A percentile compares a stretch with the other conserved stretches of the same genome.
Evolutionary conservation across 2,888 invertebrate species (phyloP).

Genomic region (Leptinotarsa rubiginosa): DNA sequence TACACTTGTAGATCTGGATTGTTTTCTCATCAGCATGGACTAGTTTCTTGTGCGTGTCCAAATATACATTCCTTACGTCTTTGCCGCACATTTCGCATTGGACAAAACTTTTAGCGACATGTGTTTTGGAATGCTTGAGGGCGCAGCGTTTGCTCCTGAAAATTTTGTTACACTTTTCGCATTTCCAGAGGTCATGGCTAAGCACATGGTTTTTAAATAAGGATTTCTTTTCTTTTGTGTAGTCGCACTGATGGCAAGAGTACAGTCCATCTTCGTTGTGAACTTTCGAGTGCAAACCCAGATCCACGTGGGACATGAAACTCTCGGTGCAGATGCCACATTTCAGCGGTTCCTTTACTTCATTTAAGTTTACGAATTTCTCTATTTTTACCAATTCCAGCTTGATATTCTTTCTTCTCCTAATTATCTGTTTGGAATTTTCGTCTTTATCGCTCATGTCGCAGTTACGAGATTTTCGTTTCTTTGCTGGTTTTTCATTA

Average conservation of each 20-base stretch:
- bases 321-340: conserved; percentile 59
- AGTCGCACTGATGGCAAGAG: conserved; percentile 60
- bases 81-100: conserved; percentile 69
- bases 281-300: conserved; percentile 58
- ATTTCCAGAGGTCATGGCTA: conserved; percentile 67
- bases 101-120: conserved; percentile 69
- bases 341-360: conserved; percentile 58
- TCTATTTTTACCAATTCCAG: conserved; percentile 37
- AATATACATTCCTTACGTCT: conserved; percentile 61
- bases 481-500: conserved; percentile 25
- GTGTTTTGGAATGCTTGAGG: conserved; percentile 64
- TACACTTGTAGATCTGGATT: conserved; percentile 38
- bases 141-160: conserved; percentile 68
- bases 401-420: conserved; percentile 32
- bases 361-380: conserved; percentile 42
- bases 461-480: conserved; percentile 9
- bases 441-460: conserved; percentile 9
- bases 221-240: conserved; percentile 57
- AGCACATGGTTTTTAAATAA: conserved; percentile 63
- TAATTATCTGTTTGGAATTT: conserved; percentile 19
- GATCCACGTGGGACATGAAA: conserved; percentile 58
- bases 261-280: conserved; percentile 58
- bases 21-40: conserved; percentile 39
- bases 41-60: conserved; percentile 41
- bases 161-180: conserved; percentile 66